A percentile compares a stretch with the other conserved stretches of the same genome.
phyloP scores from a whole-genome alignment of 2,113 vertebrate species.

The Petrocephalus zakoni region DNA sequence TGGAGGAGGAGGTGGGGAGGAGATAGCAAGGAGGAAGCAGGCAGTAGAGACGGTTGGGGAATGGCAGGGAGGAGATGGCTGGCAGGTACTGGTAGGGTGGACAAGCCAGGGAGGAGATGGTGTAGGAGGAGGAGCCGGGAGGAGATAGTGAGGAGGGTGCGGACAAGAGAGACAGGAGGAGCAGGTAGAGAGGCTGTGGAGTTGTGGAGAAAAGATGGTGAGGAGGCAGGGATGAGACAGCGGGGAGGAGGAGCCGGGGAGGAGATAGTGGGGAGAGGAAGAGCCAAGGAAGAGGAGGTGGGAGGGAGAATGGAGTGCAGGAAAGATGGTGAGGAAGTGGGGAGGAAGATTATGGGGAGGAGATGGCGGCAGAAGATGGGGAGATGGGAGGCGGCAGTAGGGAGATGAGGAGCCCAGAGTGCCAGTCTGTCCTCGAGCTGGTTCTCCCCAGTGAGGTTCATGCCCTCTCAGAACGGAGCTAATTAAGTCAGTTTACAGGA shows the following conservation, averaged over 20 bases:
- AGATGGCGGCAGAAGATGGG: background rate
- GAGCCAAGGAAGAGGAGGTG: background rate
- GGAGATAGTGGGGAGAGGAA: background rate
- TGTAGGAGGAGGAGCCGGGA: background rate
- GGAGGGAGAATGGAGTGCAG: background rate
- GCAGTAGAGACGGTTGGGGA: too few species aligned
- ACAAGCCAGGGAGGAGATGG: background rate
- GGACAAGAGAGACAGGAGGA: background rate
- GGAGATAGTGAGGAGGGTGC: background rate
- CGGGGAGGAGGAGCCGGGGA: background rate
- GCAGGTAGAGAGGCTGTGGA: background rate
- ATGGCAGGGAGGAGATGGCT: too few species aligned
- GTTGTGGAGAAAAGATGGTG: background rate
- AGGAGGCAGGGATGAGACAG: too few species aligned
- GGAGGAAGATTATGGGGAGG: too few species aligned
- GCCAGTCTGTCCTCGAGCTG: background rate
- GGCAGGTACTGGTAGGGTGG: too few species aligned
- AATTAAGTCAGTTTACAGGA: slow-evolving; percentile 35
- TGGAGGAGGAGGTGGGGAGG: too few species aligned
- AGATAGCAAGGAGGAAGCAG: too few species aligned
- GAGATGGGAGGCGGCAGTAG: background rate
- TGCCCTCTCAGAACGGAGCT: slow-evolving; percentile 14
- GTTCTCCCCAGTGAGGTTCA: background rate
- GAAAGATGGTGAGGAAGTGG: background rate
- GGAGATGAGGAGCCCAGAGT: background rate